These are phyloP conservation scores for Cyclura pinguis DNA, from an alignment of 2,797 vertebrate species.

Conservation along the genomic window DNA sequence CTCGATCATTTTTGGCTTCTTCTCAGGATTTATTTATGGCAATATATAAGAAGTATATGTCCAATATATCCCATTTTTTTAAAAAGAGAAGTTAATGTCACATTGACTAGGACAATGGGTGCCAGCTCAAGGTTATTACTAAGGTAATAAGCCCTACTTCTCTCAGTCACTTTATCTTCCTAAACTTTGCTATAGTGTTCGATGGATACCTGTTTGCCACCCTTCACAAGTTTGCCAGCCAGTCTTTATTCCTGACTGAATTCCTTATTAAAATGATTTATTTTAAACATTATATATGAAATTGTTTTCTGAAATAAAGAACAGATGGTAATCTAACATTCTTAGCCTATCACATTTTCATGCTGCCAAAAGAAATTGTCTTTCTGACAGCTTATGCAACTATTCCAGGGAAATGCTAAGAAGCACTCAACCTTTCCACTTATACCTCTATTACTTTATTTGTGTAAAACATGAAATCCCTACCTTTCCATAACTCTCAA, in stretches of 20 bases:
- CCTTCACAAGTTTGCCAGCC: background rate
- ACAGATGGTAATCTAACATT: background rate
- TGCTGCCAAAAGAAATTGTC: background rate
- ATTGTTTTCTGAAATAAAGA: background rate
- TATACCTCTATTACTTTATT: background rate
- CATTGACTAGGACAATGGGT: background rate
- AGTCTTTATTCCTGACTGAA: background rate
- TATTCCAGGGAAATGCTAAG: background rate
- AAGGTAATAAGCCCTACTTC: background rate
- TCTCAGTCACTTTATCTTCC: background rate
- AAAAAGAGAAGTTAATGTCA: background rate
- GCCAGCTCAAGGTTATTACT: background rate
- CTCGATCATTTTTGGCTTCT: background rate
- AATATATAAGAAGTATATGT: background rate
- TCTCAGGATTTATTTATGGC: conserved; percentile 12
- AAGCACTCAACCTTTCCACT: background rate
- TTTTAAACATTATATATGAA: background rate
- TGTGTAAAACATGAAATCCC: background rate
- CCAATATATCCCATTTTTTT: background rate
- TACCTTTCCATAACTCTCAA: background rate
- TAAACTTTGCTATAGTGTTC: background rate
- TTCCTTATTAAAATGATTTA: background rate
- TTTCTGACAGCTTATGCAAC: background rate
- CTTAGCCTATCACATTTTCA: background rate
- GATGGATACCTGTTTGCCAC: background rate